Evolutionary conservation across 2,797 vertebrate genomes (phyloP).

Genomic region (Psittacula derbiana): DNA sequence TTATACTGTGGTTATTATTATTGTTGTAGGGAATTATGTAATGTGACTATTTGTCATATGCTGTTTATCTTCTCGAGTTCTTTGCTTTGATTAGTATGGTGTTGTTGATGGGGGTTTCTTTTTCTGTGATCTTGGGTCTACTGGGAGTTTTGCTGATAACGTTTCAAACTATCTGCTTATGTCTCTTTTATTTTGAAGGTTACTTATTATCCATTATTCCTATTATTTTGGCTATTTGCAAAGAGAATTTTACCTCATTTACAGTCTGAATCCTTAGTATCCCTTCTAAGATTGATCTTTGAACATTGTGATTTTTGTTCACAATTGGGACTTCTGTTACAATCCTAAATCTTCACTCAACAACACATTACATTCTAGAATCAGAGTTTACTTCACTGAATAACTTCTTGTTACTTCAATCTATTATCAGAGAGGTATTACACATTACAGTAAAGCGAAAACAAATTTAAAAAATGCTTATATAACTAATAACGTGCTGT

Average conservation of each 20-base stretch:
- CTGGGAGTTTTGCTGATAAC: background rate
- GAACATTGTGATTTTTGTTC: background rate
- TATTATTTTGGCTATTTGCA: background rate
- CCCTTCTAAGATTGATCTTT: background rate
- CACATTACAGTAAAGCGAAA: background rate
- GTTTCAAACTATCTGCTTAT: background rate
- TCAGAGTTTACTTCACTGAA: background rate
- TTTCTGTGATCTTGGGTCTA: background rate
- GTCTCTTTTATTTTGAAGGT: background rate
- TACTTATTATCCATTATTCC: background rate
- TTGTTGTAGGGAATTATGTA: accelerated
- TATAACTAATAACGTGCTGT: background rate
- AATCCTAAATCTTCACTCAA: background rate
- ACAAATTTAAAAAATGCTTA: background rate
- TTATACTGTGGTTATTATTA: background rate
- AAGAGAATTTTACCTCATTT: background rate
- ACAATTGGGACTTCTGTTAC: background rate
- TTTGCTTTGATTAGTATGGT: background rate
- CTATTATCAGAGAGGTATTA: background rate
- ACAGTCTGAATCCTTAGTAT: background rate
- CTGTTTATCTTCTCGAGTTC: background rate
- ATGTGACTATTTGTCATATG: background rate
- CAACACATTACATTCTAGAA: background rate
- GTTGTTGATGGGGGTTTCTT: background rate
- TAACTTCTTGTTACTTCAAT: background rate